Conservation (phyloP, 2,113 vertebrate genomes). For the Macheiramphus alcinus region DNA sequence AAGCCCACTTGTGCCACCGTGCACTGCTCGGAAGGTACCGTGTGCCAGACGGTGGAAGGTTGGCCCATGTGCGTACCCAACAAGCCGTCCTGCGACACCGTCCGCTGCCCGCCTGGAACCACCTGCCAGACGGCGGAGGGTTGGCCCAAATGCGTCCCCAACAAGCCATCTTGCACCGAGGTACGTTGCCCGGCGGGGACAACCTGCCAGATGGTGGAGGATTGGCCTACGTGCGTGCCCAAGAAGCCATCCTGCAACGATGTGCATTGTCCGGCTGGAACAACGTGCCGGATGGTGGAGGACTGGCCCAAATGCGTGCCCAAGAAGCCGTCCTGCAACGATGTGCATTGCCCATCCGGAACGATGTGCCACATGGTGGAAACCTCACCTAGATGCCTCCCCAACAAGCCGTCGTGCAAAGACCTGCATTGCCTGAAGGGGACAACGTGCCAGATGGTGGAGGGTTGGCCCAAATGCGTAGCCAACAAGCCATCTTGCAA, state of each 20-base stretch:
- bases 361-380: not conserved
- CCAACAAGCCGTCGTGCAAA: not conserved
- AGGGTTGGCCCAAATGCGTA: not conserved
- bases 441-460: not conserved
- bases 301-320: not conserved
- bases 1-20: not conserved
- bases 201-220: not conserved
- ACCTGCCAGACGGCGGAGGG: not conserved
- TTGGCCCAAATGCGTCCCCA: not conserved
- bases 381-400: not conserved
- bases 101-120: not conserved
- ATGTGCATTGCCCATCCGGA: fast-evolving
- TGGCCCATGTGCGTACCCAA: not conserved
- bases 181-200: not conserved
- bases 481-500: not conserved
- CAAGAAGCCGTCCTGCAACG: fast-evolving
- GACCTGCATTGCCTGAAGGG: not conserved
- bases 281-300: not conserved
- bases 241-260: not conserved
- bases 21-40: not conserved
- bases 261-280: fast-evolving
- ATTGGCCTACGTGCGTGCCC: not conserved
- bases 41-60: not conserved
- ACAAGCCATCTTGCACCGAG: not conserved
- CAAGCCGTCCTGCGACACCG: not conserved